Conservation (phyloP, 2,113 vertebrate species). For the Neopipo cinnamomea region DNA sequence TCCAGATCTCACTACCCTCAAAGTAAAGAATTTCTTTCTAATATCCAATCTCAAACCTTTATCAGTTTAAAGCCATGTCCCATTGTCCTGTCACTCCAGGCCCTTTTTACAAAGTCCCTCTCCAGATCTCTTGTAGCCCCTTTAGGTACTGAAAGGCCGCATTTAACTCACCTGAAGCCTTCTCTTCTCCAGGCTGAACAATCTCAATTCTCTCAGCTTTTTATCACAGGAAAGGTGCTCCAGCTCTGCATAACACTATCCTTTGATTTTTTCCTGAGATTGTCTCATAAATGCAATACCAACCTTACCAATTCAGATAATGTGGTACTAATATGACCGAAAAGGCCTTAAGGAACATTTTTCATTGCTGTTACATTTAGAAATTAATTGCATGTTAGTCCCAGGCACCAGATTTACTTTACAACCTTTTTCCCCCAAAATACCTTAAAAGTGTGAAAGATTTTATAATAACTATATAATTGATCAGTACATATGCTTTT, state of each 20-base stretch:
- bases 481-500: not conserved
- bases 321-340: not conserved
- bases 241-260: accelerated
- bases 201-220: not conserved
- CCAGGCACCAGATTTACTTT: not conserved
- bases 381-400: not conserved
- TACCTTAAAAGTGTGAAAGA: not conserved
- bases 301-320: not conserved
- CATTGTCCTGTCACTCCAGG: not conserved
- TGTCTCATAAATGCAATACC: not conserved
- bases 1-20: not conserved
- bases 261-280: not conserved
- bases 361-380: not conserved
- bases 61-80: not conserved
- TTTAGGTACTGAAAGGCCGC: not conserved
- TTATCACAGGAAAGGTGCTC: not conserved
- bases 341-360: not conserved
- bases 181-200: not conserved
- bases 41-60: not conserved
- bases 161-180: not conserved
- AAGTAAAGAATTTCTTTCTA: not conserved
- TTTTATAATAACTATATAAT: not conserved
- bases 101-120: not conserved
- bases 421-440: not conserved
- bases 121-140: not conserved